phyloP scores from a whole-genome alignment of 2,113 vertebrate species.

The Siniperca chuatsi region DNA sequence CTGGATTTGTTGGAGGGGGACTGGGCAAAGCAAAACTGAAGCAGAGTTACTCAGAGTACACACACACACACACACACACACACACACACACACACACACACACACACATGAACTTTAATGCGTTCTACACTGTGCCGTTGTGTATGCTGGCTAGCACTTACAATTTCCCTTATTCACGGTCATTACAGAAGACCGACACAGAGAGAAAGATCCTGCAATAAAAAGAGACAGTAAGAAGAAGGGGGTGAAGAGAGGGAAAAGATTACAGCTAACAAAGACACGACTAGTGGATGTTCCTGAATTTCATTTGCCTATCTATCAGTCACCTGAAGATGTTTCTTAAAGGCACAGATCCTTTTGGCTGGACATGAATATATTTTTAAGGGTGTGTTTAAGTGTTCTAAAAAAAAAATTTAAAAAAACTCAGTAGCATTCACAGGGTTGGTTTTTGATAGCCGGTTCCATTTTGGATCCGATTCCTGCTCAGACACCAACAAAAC shows the following conservation, averaged over 20 bases:
- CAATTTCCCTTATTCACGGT: slow-evolving; percentile 53
- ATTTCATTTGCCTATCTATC: slow-evolving; percentile 20
- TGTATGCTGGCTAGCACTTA: slow-evolving; percentile 47
- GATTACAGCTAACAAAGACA: slow-evolving; percentile 26
- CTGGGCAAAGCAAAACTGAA: slow-evolving; percentile 60
- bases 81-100: slow-evolving; percentile 24
- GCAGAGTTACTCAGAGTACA: slow-evolving; percentile 74
- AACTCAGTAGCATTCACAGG: not conserved
- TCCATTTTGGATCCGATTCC: not conserved
- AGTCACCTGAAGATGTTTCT: slow-evolving; percentile 13
- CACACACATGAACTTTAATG: slow-evolving; percentile 68
- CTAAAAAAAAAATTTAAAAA: not conserved
- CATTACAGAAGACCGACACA: slow-evolving; percentile 53
- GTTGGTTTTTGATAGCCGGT: not conserved
- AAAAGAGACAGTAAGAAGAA: slow-evolving; percentile 5
- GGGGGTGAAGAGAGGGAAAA: slow-evolving; percentile 1
- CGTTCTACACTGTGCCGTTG: slow-evolving; percentile 39
- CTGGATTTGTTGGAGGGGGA: slow-evolving; percentile 67
- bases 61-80: slow-evolving; percentile 55
- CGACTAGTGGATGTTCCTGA: slow-evolving; percentile 28
- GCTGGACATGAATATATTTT: not conserved
- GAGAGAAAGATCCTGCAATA: slow-evolving; percentile 25
- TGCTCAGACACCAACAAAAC: not conserved
- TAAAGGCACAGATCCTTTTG: slow-evolving; percentile 40
- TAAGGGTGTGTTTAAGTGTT: not conserved